phyloP scores from a whole-genome alignment of 2,888 invertebrate genomes.

The Meiosimyza decipiens region DNA sequence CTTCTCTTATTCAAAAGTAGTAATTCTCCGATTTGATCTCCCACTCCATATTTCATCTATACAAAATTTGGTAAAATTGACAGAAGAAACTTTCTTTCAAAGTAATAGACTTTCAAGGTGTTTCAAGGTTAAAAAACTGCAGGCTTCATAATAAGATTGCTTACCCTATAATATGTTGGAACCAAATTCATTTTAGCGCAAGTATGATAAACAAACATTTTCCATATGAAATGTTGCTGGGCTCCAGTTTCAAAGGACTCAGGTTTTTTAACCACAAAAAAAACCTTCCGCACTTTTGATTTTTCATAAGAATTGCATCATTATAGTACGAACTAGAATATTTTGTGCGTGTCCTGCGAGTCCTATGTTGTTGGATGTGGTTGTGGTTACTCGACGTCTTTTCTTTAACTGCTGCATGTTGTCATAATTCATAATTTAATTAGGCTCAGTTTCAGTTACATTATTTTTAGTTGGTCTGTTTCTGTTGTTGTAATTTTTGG shows the following conservation, averaged over 20 bases:
- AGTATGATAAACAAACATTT: conserved; percentile 62
- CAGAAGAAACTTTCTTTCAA: no score
- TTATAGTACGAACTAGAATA: conserved; percentile 9
- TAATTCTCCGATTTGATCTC: no score
- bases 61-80: no score
- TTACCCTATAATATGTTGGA: no score
- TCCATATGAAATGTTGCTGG: conserved; percentile 19
- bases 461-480: conserved; percentile 30
- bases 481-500: conserved; percentile 36
- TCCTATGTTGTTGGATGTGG: not conserved
- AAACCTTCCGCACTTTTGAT: conserved; percentile 33
- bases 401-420: not conserved
- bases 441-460: conserved; percentile 57
- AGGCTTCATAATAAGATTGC: no score
- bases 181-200: conserved; percentile 43
- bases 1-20: no score
- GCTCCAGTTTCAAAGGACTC: no score
- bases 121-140: no score
- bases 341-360: conserved; percentile 52
- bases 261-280: no score
- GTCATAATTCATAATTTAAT: conserved; percentile 64
- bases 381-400: conserved; percentile 12
- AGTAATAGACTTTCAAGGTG: no score
- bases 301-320: conserved; percentile 58
- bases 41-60: no score